Evolutionary conservation across 2,888 invertebrate species (phyloP).

Genomic region (Lottia scabra): DNA sequence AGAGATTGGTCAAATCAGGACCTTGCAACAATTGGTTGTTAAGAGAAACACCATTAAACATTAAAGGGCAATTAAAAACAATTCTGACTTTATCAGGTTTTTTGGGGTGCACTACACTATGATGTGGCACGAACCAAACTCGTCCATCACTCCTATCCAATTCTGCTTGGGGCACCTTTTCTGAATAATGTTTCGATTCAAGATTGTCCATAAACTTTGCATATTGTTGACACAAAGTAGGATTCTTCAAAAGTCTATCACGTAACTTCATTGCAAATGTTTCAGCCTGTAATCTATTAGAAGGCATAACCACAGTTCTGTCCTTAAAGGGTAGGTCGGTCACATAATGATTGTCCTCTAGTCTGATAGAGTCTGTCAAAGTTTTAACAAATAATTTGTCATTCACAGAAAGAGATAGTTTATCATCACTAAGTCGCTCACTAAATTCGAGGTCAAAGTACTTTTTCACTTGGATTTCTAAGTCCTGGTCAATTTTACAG

Average conservation of each 20-base stretch:
- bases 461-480: slow-evolving; percentile 85
- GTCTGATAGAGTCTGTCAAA: slow-evolving; percentile 8
- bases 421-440: slow-evolving; percentile 77
- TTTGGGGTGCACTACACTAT: slow-evolving; percentile 6
- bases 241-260: slow-evolving; percentile 11
- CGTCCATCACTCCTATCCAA: not conserved
- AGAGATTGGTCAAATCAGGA: slow-evolving; percentile 24
- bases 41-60: slow-evolving; percentile 17
- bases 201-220: slow-evolving; percentile 15
- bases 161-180: slow-evolving; percentile 8
- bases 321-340: slow-evolving; percentile 21
- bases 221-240: slow-evolving; percentile 12
- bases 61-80: slow-evolving; percentile 33
- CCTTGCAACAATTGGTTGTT: slow-evolving; percentile 28
- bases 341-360: slow-evolving; percentile 18
- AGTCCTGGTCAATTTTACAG: slow-evolving; percentile 75
- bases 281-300: slow-evolving; percentile 9
- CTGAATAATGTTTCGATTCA: slow-evolving; percentile 20
- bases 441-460: slow-evolving; percentile 22
- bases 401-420: slow-evolving; percentile 85
- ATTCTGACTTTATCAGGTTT: slow-evolving; percentile 25
- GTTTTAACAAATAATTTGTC: slow-evolving; percentile 13
- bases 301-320: slow-evolving; percentile 1
- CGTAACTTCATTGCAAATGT: not conserved
- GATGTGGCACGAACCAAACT: slow-evolving; percentile 19